Percentiles rank a stretch among this genome's conserved stretches.
These are phyloP conservation scores for Perdita meconis DNA, from an alignment of 2,888 invertebrate species.

Conservation along the genomic window DNA sequence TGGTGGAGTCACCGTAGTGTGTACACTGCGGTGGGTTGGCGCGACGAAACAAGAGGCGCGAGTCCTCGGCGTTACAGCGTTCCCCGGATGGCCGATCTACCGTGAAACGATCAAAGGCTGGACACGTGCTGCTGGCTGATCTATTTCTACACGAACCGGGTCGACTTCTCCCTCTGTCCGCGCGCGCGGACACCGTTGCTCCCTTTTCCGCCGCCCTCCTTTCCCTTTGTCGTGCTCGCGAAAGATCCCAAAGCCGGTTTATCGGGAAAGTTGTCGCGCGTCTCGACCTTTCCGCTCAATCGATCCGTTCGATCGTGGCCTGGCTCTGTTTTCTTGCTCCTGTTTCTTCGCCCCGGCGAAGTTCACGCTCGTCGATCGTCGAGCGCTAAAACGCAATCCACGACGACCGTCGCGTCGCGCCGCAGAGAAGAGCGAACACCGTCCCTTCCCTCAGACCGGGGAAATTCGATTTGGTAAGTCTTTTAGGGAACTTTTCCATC, in stretches of 20 bases:
- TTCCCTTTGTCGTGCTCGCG: conserved; percentile 10
- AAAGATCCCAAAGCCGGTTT: conserved; percentile 43
- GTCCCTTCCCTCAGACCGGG: neutral
- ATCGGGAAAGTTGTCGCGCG: conserved; percentile 36
- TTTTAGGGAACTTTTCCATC: neutral
- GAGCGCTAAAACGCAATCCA: neutral
- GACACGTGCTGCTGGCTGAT: conserved; percentile 61
- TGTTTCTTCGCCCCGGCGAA: too few species aligned
- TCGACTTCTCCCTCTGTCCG: conserved; percentile 29
- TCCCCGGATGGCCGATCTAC: conserved; percentile 65
- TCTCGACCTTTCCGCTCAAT: conserved; percentile 18
- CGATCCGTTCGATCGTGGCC: neutral
- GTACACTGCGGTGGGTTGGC: too few species aligned
- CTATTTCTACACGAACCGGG: conserved; percentile 64
- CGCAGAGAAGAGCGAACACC: neutral
- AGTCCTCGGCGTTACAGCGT: neutral
- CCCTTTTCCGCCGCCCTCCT: conserved; percentile 14
- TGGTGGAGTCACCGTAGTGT: too few species aligned
- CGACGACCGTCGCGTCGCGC: neutral
- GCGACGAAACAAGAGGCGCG: neutral
- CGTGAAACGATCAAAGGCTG: conserved; percentile 78
- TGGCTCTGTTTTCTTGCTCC: too few species aligned
- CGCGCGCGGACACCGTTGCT: conserved; percentile 13
- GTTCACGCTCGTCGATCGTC: neutral
- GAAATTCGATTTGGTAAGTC: neutral